These are phyloP conservation scores for Tachypleus tridentatus DNA, from an alignment of 1,140 invertebrate species.

Conservation along the genomic window DNA sequence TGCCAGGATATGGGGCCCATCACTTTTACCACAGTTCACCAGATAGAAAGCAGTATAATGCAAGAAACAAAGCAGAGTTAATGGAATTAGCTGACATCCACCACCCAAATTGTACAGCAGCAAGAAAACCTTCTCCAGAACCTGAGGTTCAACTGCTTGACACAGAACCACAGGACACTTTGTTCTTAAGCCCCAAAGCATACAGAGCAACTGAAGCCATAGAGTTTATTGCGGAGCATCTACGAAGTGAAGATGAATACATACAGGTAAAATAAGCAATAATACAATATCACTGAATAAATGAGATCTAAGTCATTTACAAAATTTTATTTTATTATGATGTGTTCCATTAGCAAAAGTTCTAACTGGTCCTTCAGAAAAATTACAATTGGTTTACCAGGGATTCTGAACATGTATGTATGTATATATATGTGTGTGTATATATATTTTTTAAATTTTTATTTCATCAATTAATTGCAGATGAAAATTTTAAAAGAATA, in stretches of 20 bases:
- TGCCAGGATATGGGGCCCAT: conserved; percentile 42
- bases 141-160: conserved; percentile 53
- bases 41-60: too few relatives aligned
- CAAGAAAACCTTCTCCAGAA: conserved; percentile 24
- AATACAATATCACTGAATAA: too few relatives aligned
- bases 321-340: too few relatives aligned
- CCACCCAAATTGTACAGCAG: conserved; percentile 80
- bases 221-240: conserved; percentile 94
- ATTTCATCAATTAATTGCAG: too few relatives aligned
- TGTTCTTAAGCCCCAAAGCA: conserved; percentile 79
- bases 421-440: too few relatives aligned
- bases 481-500: too few relatives aligned
- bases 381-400: too few relatives aligned
- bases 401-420: too few relatives aligned
- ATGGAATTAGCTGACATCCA: conserved; percentile 89
- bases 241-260: conserved; percentile 90
- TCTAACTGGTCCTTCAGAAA: too few relatives aligned
- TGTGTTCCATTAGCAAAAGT: too few relatives aligned
- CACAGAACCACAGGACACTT: conserved; percentile 79
- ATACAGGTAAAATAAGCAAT: conserved; percentile 60
- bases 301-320: too few relatives aligned
- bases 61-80: conserved; percentile 62
- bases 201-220: conserved; percentile 85
- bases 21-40: conserved; percentile 7
- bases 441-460: too few relatives aligned